phyloP scores from a whole-genome alignment of 1,140 invertebrate genomes.

The Glossosoma conforme region DNA sequence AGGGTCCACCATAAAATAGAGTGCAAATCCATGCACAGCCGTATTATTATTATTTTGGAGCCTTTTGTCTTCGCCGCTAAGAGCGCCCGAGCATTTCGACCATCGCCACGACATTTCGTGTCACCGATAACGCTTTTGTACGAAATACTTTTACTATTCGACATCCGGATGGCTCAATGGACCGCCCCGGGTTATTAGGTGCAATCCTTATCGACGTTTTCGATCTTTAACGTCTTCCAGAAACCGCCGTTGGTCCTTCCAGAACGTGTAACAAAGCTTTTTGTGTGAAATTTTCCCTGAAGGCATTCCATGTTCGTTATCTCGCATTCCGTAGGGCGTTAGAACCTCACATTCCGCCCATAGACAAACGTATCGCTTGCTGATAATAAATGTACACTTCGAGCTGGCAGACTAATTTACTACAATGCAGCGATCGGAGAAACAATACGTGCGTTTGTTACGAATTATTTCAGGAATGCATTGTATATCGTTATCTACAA shows the following conservation, averaged over 20 bases:
- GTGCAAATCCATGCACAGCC: conserved; percentile 24
- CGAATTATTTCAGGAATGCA: too few relatives aligned
- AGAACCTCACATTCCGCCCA: background rate
- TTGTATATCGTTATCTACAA: too few relatives aligned
- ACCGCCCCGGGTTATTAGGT: conserved; percentile 7
- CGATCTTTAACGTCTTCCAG: background rate
- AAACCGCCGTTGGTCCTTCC: conserved; percentile 7
- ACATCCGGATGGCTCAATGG: conserved; percentile 6
- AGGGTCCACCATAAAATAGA: conserved; percentile 27
- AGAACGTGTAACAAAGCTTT: conserved; percentile 19
- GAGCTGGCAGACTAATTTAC: too few relatives aligned
- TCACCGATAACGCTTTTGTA: conserved; percentile 9
- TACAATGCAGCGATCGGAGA: too few relatives aligned
- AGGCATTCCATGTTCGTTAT: conserved; percentile 13
- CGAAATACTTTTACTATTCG: conserved; percentile 12
- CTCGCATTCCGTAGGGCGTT: conserved; percentile 8
- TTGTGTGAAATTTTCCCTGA: conserved; percentile 7
- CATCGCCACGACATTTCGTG: background rate
- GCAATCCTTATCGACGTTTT: conserved; percentile 10
- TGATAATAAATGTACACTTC: too few relatives aligned
- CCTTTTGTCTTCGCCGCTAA: conserved; percentile 17
- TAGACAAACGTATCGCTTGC: too few relatives aligned
- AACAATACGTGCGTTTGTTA: too few relatives aligned
- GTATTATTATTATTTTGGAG: too few relatives aligned
- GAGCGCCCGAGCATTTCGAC: background rate